Evolutionary conservation across 2,113 vertebrate species (phyloP).

Genomic region (Scartelaos histophorus): DNA sequence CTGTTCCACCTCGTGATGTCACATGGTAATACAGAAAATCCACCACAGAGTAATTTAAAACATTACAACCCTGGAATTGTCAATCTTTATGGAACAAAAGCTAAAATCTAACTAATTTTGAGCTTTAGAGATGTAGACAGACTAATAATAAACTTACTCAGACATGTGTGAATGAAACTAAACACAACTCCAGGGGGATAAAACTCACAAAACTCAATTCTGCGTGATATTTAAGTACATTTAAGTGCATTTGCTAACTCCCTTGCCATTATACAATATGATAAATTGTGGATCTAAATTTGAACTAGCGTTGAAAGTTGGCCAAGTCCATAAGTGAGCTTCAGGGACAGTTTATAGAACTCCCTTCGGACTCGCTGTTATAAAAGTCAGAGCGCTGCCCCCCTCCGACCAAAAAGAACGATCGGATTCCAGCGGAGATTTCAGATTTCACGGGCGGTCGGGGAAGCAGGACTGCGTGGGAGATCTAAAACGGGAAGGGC

Average conservation of each 20-base stretch:
- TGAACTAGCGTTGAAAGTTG: neutral
- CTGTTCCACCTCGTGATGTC: no score
- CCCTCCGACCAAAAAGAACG: constrained; percentile 49
- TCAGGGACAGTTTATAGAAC: constrained; percentile 29
- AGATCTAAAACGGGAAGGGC: constrained; percentile 31
- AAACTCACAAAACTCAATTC: no score
- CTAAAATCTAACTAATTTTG: no score
- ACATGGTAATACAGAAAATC: no score
- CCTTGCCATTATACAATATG: neutral
- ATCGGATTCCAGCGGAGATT: constrained; percentile 51
- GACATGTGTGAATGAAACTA: no score
- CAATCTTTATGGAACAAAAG: no score
- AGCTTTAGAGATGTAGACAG: no score
- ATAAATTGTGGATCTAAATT: neutral
- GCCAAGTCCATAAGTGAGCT: constrained; percentile 5
- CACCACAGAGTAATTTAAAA: no score
- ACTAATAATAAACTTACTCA: no score
- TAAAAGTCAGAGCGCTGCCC: constrained; percentile 64
- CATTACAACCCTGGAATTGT: no score
- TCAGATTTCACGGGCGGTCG: constrained; percentile 31
- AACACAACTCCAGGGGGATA: no score
- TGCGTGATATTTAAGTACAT: no score
- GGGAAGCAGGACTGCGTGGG: constrained; percentile 5
- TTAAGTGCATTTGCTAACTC: neutral
- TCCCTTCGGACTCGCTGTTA: constrained; percentile 25